phyloP scores from a whole-genome alignment of 2,113 vertebrate genomes.

The Polyodon spathula region DNA sequence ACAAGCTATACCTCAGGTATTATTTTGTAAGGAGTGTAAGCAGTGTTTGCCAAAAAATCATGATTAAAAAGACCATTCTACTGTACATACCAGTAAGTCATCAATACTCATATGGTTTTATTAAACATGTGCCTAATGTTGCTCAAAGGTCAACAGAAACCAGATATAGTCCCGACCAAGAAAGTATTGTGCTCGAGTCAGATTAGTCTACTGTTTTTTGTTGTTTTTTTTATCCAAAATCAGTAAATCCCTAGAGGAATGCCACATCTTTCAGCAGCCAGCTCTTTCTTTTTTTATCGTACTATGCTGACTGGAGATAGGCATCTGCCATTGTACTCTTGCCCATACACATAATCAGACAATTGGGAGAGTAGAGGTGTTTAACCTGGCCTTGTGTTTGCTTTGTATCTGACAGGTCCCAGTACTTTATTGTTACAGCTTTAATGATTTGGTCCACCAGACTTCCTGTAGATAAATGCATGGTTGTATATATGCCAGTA shows the following conservation, averaged over 20 bases:
- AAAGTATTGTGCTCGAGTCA: not conserved
- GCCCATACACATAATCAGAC: not conserved
- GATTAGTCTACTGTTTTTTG: constrained; percentile 14
- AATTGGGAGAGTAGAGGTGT: too few relatives aligned
- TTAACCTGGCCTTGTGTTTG: not conserved
- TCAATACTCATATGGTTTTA: too few relatives aligned
- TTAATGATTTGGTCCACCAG: too few relatives aligned
- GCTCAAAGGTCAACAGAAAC: not conserved
- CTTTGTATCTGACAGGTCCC: too few relatives aligned
- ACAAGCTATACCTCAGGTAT: too few relatives aligned
- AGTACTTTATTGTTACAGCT: too few relatives aligned
- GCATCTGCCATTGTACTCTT: constrained; percentile 31
- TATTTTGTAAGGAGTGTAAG: too few relatives aligned
- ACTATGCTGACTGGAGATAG: constrained; percentile 12
- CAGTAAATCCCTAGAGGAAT: constrained; percentile 48
- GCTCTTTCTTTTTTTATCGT: constrained; percentile 23
- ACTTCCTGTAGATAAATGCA: too few relatives aligned
- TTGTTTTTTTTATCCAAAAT: constrained; percentile 26
- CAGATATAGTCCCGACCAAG: not conserved
- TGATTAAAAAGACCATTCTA: too few relatives aligned
- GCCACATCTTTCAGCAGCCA: constrained; percentile 36
- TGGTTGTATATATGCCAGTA: too few relatives aligned
- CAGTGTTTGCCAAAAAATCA: too few relatives aligned
- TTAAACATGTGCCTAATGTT: not conserved
- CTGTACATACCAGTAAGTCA: too few relatives aligned